Evolutionary conservation across 2,113 vertebrate species (phyloP), one percentile per base, ranked within the genome.

Genomic region (Pica pica): DNA sequence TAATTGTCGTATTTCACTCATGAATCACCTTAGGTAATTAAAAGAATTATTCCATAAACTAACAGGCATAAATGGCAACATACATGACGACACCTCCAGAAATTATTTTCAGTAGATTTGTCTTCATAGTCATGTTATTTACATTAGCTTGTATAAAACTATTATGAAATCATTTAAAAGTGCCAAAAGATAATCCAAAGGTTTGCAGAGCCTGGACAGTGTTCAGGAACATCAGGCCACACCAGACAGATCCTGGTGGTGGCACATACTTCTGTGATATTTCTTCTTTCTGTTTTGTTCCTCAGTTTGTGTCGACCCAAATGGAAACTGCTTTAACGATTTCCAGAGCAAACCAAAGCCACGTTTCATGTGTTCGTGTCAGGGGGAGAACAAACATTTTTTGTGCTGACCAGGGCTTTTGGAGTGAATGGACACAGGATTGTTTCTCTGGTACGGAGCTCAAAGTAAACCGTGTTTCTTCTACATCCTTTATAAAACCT

Each of bases 361-460:
- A 17, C 6, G 1, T 89, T 53, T 53, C 97, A 1, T 98, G 98
- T 57, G 96, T 97, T 87, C 96, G 90, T 60, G 94, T 98, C 94
- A 97, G 98, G 79, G 98, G 94, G 8, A 97, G 94, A 94, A 89
- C 97, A 60, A 98, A 97, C 52, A 94, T 86, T 9, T 97, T 97
- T 69, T 98, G 98, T 59, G 94, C 98, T 44, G 97, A 97, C 90
- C 91, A 95, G 19, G 98, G 98, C 65, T 96, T 98, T 75, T 98
- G 98, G 98, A 98, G 98, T n/a, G 98, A 98, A 12, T 98, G 98
- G 98, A 97, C 96, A 0, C 81, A 97, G 37, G 73, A 94, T 6
- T 98, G 98, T 60, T 97, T 97, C 89, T 83, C 74, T 95, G 98
- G 98, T 98, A 98, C 7, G 96, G 65, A 71, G 56, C 18, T 5